phyloP scores from a whole-genome alignment of 1,140 invertebrate genomes.

The Thrips palmi region DNA sequence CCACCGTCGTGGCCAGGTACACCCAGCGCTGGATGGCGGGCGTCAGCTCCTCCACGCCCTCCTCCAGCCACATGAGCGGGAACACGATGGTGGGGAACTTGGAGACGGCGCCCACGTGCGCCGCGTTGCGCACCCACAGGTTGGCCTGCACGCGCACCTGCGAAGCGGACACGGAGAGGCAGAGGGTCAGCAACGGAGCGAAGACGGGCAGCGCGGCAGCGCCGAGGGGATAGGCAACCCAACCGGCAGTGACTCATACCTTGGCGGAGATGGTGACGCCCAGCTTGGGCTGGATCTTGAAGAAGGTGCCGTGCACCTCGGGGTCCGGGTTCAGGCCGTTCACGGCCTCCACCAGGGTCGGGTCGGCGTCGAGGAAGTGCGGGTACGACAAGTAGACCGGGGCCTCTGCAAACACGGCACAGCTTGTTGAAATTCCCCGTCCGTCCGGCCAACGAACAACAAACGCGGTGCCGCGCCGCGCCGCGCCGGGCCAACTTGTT shows the following conservation, averaged over 20 bases:
- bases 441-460: too few relatives aligned
- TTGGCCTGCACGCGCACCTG: slow-evolving; percentile 69
- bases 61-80: slow-evolving; percentile 75
- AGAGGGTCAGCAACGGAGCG: too few relatives aligned
- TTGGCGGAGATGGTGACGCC: too few relatives aligned
- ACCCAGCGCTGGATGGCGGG: slow-evolving; percentile 55
- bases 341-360: slow-evolving; percentile 42
- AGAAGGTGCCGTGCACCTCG: slow-evolving; percentile 54
- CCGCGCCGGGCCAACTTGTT: too few relatives aligned
- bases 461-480: too few relatives aligned
- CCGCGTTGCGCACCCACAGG: slow-evolving; percentile 51
- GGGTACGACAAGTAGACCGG: slow-evolving; percentile 75
- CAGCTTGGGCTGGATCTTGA: slow-evolving; percentile 79
- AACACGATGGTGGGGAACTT: slow-evolving; percentile 65
- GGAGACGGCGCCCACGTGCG: slow-evolving; percentile 45
- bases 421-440: neutral
- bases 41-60: slow-evolving; percentile 65
- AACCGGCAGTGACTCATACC: too few relatives aligned
- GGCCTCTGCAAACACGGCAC: slow-evolving; percentile 38
- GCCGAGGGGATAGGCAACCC: too few relatives aligned
- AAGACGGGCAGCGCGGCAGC: too few relatives aligned
- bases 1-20: slow-evolving; percentile 55
- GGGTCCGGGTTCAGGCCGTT: slow-evolving; percentile 52
- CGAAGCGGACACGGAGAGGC: too few relatives aligned
- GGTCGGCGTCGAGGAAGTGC: slow-evolving; percentile 72